phyloP scores from a whole-genome alignment of 2,888 invertebrate genomes.

The Drosophila neutralis region DNA sequence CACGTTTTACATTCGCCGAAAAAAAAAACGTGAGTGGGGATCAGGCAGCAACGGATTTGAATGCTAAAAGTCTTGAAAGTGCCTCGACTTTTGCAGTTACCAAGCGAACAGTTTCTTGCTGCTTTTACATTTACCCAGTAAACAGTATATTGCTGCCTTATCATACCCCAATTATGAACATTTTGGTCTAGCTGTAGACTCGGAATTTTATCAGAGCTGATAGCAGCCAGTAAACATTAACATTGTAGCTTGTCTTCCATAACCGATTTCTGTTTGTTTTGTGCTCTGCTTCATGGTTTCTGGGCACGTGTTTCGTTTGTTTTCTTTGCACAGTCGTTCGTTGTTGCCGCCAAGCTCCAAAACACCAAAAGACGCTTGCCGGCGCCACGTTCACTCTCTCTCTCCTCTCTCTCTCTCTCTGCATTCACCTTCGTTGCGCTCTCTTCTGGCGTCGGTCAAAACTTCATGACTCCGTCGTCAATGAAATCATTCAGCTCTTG shows the following conservation, averaged over 20 bases:
- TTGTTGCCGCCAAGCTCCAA: constrained; percentile 41
- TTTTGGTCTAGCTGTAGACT: not conserved
- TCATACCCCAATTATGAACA: not conserved
- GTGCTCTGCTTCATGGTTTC: constrained; percentile 29
- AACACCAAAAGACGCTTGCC: constrained; percentile 27
- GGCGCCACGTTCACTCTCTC: constrained; percentile 16
- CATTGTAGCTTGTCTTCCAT: constrained; percentile 6
- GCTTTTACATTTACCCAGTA: not conserved
- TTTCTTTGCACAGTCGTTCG: constrained; percentile 41
- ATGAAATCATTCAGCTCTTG: constrained; percentile 69
- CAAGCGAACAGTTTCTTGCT: constrained; percentile 22
- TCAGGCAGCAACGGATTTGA: constrained; percentile 1
- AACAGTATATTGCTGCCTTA: not conserved
- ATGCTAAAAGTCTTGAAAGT: not conserved
- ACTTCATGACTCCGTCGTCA: constrained; percentile 48
- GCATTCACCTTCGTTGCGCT: constrained; percentile 23
- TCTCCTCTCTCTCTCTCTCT: constrained; percentile 2
- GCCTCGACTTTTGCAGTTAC: constrained; percentile 9
- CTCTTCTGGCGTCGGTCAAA: constrained; percentile 20
- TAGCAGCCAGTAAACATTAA: constrained; percentile 26
- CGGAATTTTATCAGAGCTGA: constrained; percentile 20
- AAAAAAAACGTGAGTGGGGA: constrained; percentile 37
- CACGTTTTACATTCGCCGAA: constrained; percentile 37
- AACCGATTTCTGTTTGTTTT: constrained; percentile 34
- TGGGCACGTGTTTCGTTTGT: constrained; percentile 58